Base-by-base conservation (phyloP, 2,113 vertebrate species). In the Myrmecobius fasciatus region DNA sequence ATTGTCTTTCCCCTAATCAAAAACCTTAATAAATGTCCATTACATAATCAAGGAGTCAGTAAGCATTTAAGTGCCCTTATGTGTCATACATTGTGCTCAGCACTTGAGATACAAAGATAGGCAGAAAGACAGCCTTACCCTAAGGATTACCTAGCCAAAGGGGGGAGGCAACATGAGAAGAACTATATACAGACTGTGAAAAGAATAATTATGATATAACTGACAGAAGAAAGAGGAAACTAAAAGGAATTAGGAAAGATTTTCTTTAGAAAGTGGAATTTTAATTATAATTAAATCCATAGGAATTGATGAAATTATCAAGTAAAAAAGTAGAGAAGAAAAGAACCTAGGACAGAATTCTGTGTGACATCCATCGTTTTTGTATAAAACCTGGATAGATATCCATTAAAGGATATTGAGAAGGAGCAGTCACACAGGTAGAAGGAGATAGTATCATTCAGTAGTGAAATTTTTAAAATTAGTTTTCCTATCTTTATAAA, bases 391-490 rank as follows among this genome's bases (percentile, higher is more conserved):
- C 67, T 75, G 67, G 14, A 75, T n/a, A 36, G 36, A 67, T 2
- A 12, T 67, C 31, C 60, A 36, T 67, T 31, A 93, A 8, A 95
- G 56, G 90, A 95, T 49, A 6, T 60, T 49, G 26, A 53, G 48
- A 60, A 60, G 5, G 36, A 75, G 1, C 6, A 43, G n/a, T 52
- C 48, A 60, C 46, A 75, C 48, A 54, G 36, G 52, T 14, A 88
- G n/a, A 49, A 90, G 53, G 54, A 93, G 94, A 94, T 24, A 53
- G 43, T 53, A n/a, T 94, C 53, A 89, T 22, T 89, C 91, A 96
- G 91, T 96, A 95, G 52, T 94, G 93, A 92, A 95, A 94, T 53
- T 36, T 36, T 92, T 89, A 46, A 92, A 95, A 90, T 91, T 36
- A 8, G 4, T 53, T 48, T 93, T 47, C 17, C 52, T 56, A 28